These are phyloP conservation scores for Brevimyrus niger DNA, from an alignment of 2,113 vertebrate genomes.

Conservation along the genomic window DNA sequence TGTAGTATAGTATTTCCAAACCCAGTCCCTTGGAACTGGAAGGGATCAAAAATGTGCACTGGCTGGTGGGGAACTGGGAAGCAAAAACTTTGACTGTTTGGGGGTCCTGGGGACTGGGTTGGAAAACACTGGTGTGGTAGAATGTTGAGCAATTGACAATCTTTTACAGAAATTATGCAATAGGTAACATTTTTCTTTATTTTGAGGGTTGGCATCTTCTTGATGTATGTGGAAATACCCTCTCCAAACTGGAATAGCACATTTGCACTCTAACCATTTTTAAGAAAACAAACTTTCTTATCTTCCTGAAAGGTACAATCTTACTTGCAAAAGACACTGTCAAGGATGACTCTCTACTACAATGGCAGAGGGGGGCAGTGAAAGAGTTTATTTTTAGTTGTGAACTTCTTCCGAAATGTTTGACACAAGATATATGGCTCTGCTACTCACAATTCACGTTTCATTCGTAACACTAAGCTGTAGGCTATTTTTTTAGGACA, in stretches of 20 bases:
- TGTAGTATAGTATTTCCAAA: not conserved
- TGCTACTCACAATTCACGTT: not conserved
- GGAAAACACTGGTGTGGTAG: not conserved
- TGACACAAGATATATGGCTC: not conserved
- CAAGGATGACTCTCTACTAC: not conserved
- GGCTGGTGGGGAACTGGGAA: not conserved
- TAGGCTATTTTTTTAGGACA: not conserved
- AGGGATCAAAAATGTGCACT: not conserved
- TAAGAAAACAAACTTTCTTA: not conserved
- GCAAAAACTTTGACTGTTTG: not conserved
- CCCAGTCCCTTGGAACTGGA: not conserved
- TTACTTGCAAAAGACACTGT: not conserved
- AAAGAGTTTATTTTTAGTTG: not conserved
- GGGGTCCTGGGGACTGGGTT: not conserved
- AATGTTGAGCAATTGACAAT: not conserved
- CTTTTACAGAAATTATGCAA: not conserved
- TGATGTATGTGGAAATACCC: not conserved
- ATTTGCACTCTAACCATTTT: not conserved
- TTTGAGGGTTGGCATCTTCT: not conserved
- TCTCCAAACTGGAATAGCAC: not conserved
- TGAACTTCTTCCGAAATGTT: conserved; percentile 1
- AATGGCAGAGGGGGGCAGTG: not conserved
- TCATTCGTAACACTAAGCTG: not conserved
- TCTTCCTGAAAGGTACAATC: not conserved
- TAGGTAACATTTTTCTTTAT: not conserved